Conservation (phyloP, 2,113 vertebrate species). For the Aegithalos caudatus region DNA sequence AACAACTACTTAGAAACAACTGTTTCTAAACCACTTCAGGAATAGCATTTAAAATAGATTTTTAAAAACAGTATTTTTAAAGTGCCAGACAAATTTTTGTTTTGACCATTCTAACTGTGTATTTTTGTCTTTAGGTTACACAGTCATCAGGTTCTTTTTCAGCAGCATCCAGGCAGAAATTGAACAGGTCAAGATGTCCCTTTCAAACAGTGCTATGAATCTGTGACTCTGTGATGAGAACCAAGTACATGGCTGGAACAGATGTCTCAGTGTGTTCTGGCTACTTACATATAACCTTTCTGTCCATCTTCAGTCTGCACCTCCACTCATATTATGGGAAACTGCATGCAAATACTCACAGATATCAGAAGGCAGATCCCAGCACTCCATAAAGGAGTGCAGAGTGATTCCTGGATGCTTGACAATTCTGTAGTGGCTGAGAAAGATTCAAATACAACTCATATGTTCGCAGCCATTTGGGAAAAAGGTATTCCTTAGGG, state of each 20-base stretch:
- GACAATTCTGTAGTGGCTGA: background rate
- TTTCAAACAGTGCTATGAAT: background rate
- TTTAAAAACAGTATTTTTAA: background rate
- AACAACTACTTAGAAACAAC: background rate
- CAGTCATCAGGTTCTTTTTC: background rate
- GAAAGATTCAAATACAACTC: background rate
- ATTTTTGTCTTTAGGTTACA: background rate
- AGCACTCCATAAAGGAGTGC: fast-evolving
- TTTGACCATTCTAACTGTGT: background rate
- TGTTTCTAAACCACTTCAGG: background rate
- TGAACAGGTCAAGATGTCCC: background rate
- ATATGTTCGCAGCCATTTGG: fast-evolving
- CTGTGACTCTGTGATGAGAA: background rate
- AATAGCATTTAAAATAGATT: background rate
- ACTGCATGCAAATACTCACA: background rate
- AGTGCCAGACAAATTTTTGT: background rate
- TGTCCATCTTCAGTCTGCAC: background rate
- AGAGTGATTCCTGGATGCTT: background rate
- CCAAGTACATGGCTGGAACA: fast-evolving
- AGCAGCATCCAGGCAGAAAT: background rate
- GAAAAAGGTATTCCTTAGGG: background rate
- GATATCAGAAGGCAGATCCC: background rate
- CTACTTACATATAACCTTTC: background rate
- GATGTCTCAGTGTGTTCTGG: background rate
- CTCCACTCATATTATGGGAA: background rate